Conservation (phyloP, 2,113 vertebrate species). For the Rhinoderma darwinii region DNA sequence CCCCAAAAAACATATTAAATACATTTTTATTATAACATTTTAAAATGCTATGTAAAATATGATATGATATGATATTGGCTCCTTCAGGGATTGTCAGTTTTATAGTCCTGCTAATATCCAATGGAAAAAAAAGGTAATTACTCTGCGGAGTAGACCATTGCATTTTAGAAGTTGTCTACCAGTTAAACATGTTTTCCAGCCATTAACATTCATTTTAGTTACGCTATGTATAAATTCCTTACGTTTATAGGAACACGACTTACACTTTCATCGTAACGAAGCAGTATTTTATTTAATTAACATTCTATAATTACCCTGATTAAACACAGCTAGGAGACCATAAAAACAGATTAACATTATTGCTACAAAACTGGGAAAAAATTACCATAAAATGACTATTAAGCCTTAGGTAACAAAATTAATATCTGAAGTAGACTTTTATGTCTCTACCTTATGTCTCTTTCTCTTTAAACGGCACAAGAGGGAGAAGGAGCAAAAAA, state of each 20-base stretch:
- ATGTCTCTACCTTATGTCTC: slow-evolving; percentile 66
- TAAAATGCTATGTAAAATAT: not conserved
- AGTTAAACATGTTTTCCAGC: slow-evolving; percentile 64
- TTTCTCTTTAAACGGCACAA: slow-evolving; percentile 64
- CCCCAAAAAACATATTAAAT: not conserved
- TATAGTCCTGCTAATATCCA: slow-evolving; percentile 38
- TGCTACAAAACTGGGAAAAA: slow-evolving; percentile 76
- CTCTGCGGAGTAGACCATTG: slow-evolving; percentile 56
- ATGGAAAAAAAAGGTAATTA: slow-evolving; percentile 58
- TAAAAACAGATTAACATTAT: slow-evolving; percentile 82
- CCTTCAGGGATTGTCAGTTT: slow-evolving; percentile 56
- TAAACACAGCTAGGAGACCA: slow-evolving; percentile 78
- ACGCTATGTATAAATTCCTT: slow-evolving; percentile 53
- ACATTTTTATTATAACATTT: not conserved
- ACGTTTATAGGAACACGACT: slow-evolving; percentile 69
- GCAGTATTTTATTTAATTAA: slow-evolving; percentile 80
- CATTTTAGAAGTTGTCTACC: slow-evolving; percentile 61
- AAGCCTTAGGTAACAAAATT: slow-evolving; percentile 82
- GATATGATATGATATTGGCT: slow-evolving; percentile 49
- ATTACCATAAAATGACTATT: slow-evolving; percentile 82
- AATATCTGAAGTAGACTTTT: slow-evolving; percentile 78
- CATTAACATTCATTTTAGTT: slow-evolving; percentile 53
- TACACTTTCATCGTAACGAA: slow-evolving; percentile 76
- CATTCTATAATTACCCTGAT: slow-evolving; percentile 80
- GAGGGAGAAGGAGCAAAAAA: slow-evolving; percentile 63